These are phyloP conservation scores for Hypomesus transpacificus DNA, from an alignment of 2,113 vertebrate species.

Conservation along the genomic window DNA sequence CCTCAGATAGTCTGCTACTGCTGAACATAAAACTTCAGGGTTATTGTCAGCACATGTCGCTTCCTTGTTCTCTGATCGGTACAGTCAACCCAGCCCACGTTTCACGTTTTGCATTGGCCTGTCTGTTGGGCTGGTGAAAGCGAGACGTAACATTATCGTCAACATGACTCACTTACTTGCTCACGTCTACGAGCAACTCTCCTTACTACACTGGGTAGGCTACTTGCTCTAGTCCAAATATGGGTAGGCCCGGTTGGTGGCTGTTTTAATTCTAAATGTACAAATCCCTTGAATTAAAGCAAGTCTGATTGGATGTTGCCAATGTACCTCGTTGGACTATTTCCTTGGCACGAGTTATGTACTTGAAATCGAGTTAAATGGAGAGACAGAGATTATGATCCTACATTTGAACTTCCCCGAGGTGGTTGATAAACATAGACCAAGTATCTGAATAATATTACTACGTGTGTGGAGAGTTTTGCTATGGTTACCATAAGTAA, in stretches of 20 bases:
- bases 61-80: slow-evolving; percentile 60
- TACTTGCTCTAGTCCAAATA: slow-evolving; percentile 50
- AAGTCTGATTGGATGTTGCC: too few species aligned
- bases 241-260: slow-evolving; percentile 38
- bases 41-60: slow-evolving; percentile 58
- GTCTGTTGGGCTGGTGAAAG: slow-evolving; percentile 29
- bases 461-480: too few species aligned
- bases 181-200: slow-evolving; percentile 31
- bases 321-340: too few species aligned
- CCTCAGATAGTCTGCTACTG: background rate
- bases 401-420: too few species aligned
- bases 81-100: slow-evolving; percentile 31
- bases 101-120: slow-evolving; percentile 8
- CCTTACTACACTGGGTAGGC: slow-evolving; percentile 14
- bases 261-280: too few species aligned
- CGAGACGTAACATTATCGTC: slow-evolving; percentile 58
- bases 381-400: too few species aligned
- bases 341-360: too few species aligned
- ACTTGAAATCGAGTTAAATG: too few species aligned
- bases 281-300: too few species aligned
- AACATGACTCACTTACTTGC: slow-evolving; percentile 74
- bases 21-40: background rate
- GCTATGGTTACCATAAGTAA: too few species aligned
- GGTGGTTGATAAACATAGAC: too few species aligned
- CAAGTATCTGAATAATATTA: too few species aligned